phyloP scores from a whole-genome alignment of 2,797 vertebrate genomes.

The Psittacula derbiana region DNA sequence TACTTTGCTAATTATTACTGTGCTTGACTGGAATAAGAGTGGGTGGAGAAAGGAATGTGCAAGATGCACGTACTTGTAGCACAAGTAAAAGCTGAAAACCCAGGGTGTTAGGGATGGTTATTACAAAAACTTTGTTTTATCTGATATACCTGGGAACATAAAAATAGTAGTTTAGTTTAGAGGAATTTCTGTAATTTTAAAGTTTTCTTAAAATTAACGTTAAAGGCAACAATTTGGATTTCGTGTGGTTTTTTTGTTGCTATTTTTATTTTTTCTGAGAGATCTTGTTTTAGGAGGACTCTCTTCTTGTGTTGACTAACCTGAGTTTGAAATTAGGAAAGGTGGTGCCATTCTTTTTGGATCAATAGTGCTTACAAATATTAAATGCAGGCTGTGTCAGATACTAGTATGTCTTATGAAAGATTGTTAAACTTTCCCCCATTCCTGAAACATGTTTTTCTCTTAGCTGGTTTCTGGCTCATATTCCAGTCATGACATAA shows the following conservation, averaged over 20 bases:
- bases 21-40: neutral
- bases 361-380: neutral
- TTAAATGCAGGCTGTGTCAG: neutral
- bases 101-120: neutral
- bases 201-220: neutral
- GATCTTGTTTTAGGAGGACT: neutral
- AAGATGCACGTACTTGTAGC: neutral
- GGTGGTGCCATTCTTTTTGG: neutral
- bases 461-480: neutral
- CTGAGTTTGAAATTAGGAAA: neutral
- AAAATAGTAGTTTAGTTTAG: neutral
- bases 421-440: neutral
- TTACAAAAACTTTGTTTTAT: neutral
- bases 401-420: neutral
- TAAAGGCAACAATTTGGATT: neutral
- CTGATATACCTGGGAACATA: neutral
- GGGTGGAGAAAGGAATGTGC: conserved; percentile 10
- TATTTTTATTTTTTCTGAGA: neutral
- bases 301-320: neutral
- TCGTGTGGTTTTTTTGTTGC: neutral
- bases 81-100: neutral
- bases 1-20: conserved; percentile 4
- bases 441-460: neutral
- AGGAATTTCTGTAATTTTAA: neutral
- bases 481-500: neutral